phyloP scores from a whole-genome alignment of 1,140 invertebrate species.

The Drosophila prosaltans region DNA sequence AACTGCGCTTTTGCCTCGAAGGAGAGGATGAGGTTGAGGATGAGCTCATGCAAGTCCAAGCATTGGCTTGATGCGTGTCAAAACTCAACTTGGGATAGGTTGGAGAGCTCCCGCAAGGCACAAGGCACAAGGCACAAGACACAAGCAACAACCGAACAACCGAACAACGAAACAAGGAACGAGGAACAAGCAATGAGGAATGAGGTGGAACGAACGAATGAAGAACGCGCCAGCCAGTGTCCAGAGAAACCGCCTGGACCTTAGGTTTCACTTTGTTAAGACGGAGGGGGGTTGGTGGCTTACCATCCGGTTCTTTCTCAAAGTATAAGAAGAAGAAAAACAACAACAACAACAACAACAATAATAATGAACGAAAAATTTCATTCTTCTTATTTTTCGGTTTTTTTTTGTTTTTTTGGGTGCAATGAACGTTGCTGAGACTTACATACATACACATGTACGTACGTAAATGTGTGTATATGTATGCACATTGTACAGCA shows the following conservation, averaged over 20 bases:
- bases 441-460: constrained; percentile 28
- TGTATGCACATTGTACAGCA: constrained; percentile 22
- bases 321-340: neutral
- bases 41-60: constrained; percentile 32
- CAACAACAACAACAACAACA: constrained; percentile 29
- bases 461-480: constrained; percentile 10
- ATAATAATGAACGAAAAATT: constrained; percentile 51
- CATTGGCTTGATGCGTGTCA: constrained; percentile 65
- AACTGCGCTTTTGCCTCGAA: constrained; percentile 44
- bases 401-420: constrained; percentile 60
- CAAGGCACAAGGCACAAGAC: constrained; percentile 32
- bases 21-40: constrained; percentile 15
- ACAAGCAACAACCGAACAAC: constrained; percentile 41
- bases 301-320: constrained; percentile 70
- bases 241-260: constrained; percentile 6
- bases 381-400: constrained; percentile 69
- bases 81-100: constrained; percentile 78
- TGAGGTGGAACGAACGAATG: constrained; percentile 1
- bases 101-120: constrained; percentile 76
- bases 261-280: neutral
- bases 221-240: neutral
- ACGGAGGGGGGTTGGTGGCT: constrained; percentile 10
- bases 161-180: constrained; percentile 23
- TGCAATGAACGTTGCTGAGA: constrained; percentile 76
- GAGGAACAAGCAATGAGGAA: neutral